These are phyloP conservation scores for Apogon hyalosoma DNA, from an alignment of 2,797 vertebrate genomes.

Conservation along the genomic window DNA sequence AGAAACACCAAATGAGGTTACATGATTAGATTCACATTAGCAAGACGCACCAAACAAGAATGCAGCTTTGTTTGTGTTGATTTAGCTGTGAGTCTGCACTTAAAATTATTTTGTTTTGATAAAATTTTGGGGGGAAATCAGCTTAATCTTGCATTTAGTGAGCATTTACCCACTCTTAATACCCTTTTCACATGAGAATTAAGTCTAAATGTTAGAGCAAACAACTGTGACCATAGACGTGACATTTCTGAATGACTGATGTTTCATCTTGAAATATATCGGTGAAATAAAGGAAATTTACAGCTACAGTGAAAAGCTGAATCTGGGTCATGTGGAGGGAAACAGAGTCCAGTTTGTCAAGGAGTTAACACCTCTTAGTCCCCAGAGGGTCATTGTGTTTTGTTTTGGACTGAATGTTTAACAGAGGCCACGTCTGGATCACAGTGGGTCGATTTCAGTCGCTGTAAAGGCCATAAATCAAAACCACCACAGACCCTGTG, in stretches of 20 bases:
- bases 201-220: constrained; percentile 17
- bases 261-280: constrained; percentile 38
- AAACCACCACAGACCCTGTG: constrained; percentile 6
- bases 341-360: constrained; percentile 64
- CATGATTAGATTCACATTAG: constrained; percentile 7
- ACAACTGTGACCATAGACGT: constrained; percentile 2
- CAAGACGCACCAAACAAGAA: constrained; percentile 14
- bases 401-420: constrained; percentile 27
- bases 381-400: constrained; percentile 49
- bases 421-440: constrained; percentile 43
- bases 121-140: too few species aligned
- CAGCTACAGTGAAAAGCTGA: constrained; percentile 47
- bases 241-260: constrained; percentile 15
- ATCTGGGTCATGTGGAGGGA: constrained; percentile 43
- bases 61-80: constrained; percentile 20
- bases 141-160: background rate
- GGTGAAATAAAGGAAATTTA: constrained; percentile 60
- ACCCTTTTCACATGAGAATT: constrained; percentile 26
- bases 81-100: constrained; percentile 8
- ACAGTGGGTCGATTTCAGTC: constrained; percentile 46
- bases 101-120: constrained; percentile 13
- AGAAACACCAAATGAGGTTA: constrained; percentile 12
- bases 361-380: constrained; percentile 61
- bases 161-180: background rate
- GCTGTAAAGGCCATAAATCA: constrained; percentile 37